A percentile compares a stretch with the other conserved stretches of the same genome.
Conservation (phyloP, 2,888 invertebrate species). For the Chironomus tentans region DNA sequence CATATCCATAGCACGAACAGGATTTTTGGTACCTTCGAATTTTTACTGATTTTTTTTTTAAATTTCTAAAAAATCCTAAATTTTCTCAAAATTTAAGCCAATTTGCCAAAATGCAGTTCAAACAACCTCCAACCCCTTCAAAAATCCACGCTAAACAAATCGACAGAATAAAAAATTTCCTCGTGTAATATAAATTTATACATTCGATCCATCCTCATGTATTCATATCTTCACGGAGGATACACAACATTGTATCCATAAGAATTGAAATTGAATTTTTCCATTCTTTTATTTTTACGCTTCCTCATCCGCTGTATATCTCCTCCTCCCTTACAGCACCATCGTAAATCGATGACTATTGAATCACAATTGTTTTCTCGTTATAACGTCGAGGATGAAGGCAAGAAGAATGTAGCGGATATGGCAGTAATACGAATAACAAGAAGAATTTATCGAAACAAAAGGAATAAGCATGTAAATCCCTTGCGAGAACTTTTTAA, state of each 20-base stretch:
- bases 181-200: not conserved
- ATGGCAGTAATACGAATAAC: not conserved
- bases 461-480: not conserved
- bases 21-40: no score
- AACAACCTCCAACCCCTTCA: no score
- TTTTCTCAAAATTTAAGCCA: no score
- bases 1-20: no score
- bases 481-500: no score
- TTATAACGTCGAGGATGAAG: not conserved
- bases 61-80: no score
- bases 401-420: not conserved
- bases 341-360: conserved; percentile 12
- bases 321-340: not conserved
- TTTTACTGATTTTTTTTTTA: no score
- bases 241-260: not conserved
- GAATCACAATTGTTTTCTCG: conserved; percentile 12
- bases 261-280: conserved; percentile 12
- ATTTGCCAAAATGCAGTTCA: no score
- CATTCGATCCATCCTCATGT: not conserved
- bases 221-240: not conserved
- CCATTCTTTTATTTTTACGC: not conserved
- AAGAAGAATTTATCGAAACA: not conserved
- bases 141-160: no score
- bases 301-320: not conserved
- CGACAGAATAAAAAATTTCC: not conserved